These are phyloP conservation scores for Unio delphinus DNA, from an alignment of 2,888 invertebrate genomes.

Conservation along the genomic window DNA sequence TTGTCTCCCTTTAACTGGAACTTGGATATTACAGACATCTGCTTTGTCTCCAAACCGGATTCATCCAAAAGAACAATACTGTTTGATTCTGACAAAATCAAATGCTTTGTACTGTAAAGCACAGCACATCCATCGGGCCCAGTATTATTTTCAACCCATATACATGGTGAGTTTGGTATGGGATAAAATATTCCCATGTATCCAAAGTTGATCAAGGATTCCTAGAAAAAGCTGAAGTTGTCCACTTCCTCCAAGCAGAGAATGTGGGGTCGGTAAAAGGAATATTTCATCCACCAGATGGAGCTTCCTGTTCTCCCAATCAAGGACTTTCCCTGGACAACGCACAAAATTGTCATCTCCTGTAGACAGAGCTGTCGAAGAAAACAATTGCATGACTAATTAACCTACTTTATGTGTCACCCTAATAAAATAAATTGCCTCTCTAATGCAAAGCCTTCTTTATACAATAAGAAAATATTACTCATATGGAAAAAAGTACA, in stretches of 20 bases:
- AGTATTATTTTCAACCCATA: slow-evolving; percentile 81
- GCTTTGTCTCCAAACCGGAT: slow-evolving; percentile 47
- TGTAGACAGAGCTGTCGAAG: slow-evolving; percentile 78
- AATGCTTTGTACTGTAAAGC: slow-evolving; percentile 79
- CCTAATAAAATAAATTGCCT: no score
- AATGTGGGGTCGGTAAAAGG: slow-evolving; percentile 79
- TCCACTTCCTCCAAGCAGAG: slow-evolving; percentile 85
- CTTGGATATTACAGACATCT: slow-evolving; percentile 76
- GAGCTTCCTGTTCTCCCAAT: slow-evolving; percentile 80
- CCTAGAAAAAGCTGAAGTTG: slow-evolving; percentile 79
- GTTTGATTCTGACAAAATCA: slow-evolving; percentile 74
- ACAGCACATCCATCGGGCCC: slow-evolving; percentile 87
- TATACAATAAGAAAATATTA: no score
- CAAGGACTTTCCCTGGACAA: slow-evolving; percentile 81
- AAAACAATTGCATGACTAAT: slow-evolving; percentile 7
- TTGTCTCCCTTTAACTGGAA: slow-evolving; percentile 30
- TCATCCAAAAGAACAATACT: slow-evolving; percentile 41
- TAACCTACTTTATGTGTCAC: no score
- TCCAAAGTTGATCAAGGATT: slow-evolving; percentile 78
- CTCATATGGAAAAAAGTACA: no score
- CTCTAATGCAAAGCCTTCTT: no score
- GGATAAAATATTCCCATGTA: slow-evolving; percentile 81
- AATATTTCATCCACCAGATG: slow-evolving; percentile 82
- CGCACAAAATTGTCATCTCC: slow-evolving; percentile 82
- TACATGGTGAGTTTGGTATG: slow-evolving; percentile 81